A percentile compares a stretch with the other conserved stretches of the same genome.
phyloP scores from a whole-genome alignment of 2,113 vertebrate genomes.

The Erythrolamprus reginae region DNA sequence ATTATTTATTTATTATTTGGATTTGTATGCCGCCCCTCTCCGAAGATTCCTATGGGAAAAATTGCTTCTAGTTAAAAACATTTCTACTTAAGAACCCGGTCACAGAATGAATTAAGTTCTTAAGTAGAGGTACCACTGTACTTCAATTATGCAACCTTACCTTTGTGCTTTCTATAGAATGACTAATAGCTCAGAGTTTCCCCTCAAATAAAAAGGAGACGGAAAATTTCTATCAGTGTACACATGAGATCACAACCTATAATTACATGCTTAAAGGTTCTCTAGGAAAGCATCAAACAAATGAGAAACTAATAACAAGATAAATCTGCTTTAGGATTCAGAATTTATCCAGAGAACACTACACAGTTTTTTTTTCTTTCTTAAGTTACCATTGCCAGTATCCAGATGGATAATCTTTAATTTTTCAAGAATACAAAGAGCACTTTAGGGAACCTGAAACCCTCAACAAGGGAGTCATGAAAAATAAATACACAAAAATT shows the following conservation, averaged over 20 bases:
- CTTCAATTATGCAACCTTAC: neutral
- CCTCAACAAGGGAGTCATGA: constrained; percentile 4
- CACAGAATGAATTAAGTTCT: no score
- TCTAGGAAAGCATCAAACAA: constrained; percentile 15
- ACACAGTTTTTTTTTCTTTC: constrained; percentile 2
- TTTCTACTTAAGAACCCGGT: no score
- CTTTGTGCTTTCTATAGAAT: neutral
- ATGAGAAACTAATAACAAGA: constrained; percentile 27
- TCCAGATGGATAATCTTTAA: constrained; percentile 17
- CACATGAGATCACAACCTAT: constrained; percentile 19
- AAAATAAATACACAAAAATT: constrained; percentile 4
- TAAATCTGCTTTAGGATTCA: constrained; percentile 26
- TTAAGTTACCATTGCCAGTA: neutral
- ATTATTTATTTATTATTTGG: no score
- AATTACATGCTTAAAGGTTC: constrained; percentile 10
- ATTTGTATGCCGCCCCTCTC: no score
- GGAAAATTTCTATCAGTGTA: neutral
- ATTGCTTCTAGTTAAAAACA: no score
- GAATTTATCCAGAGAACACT: neutral
- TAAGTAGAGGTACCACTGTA: no score
- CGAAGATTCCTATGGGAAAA: no score
- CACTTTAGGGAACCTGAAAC: neutral
- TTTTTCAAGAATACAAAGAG: constrained; percentile 2
- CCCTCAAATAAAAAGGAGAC: neutral
- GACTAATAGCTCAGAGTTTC: neutral